Conservation (phyloP, 2,888 invertebrate species). For the Drosophila phalerata region DNA sequence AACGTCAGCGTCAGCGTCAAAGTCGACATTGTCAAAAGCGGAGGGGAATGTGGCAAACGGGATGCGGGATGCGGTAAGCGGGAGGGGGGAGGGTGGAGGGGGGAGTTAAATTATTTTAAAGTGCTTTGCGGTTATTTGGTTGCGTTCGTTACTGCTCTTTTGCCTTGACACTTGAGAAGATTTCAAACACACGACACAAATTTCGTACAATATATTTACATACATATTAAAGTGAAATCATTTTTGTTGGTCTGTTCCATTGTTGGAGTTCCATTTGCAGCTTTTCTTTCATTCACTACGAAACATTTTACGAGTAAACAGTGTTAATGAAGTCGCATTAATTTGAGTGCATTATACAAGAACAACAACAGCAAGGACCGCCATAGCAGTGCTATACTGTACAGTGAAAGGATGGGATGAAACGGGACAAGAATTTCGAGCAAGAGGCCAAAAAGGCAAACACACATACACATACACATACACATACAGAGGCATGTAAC, state of each 20-base stretch:
- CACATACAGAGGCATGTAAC: constrained; percentile 18
- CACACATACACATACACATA: constrained; percentile 15
- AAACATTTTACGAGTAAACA: constrained; percentile 73
- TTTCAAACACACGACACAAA: constrained; percentile 38
- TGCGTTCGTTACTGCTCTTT: constrained; percentile 57
- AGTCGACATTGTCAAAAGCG: constrained; percentile 1
- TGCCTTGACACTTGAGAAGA: constrained; percentile 43
- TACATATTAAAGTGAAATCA: constrained; percentile 50
- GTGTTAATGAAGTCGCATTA: constrained; percentile 81
- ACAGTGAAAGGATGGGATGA: constrained; percentile 4
- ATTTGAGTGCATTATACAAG: constrained; percentile 73
- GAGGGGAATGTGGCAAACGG: not conserved
- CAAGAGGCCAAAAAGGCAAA: constrained; percentile 42
- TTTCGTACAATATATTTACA: constrained; percentile 30
- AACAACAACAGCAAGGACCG: constrained; percentile 46
- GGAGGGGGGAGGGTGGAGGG: not conserved
- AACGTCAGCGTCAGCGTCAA: constrained; percentile 43
- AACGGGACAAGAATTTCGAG: constrained; percentile 17
- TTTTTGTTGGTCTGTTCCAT: constrained; percentile 18
- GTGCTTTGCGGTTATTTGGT: constrained; percentile 69
- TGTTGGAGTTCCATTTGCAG: constrained; percentile 47
- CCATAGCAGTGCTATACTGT: constrained; percentile 24
- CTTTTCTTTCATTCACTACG: constrained; percentile 43
- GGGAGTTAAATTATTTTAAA: constrained; percentile 71
- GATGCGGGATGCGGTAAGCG: no score